These are phyloP conservation scores for Alloscopus bannaensis DNA, from an alignment of 2,888 invertebrate species.

Conservation along the genomic window DNA sequence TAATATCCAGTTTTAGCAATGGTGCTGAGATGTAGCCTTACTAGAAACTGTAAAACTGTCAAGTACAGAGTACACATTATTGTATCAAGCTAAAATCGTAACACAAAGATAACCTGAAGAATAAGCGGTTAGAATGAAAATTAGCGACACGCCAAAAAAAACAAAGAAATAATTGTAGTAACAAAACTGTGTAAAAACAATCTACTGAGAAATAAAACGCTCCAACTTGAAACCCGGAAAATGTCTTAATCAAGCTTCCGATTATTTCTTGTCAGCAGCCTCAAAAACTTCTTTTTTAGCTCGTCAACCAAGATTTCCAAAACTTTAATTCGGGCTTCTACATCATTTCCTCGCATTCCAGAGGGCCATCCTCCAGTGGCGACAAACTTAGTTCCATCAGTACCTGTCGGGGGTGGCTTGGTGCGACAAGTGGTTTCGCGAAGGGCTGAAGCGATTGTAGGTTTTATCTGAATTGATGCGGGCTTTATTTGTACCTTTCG, in stretches of 20 bases:
- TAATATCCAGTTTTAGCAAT: slow-evolving; percentile 44
- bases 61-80: neutral
- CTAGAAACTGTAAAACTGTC: too few relatives aligned
- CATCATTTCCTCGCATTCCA: neutral
- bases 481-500: too few relatives aligned
- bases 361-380: too few relatives aligned
- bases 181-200: neutral
- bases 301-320: slow-evolving; percentile 24
- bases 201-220: neutral
- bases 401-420: too few relatives aligned
- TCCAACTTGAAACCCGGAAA: too few relatives aligned
- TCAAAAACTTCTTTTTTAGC: slow-evolving; percentile 32
- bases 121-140: too few relatives aligned
- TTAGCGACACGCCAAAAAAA: too few relatives aligned
- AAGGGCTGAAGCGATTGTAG: too few relatives aligned
- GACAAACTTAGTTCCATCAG: too few relatives aligned
- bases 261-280: neutral
- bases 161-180: neutral
- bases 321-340: slow-evolving; percentile 11
- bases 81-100: neutral
- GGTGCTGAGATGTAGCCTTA: slow-evolving; percentile 56
- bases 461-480: too few relatives aligned
- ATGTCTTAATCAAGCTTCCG: too few relatives aligned
- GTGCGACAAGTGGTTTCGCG: too few relatives aligned
- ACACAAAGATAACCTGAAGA: neutral